A percentile compares a stretch with the other conserved stretches of the same genome.
phyloP scores from a whole-genome alignment of 2,888 invertebrate genomes.

The Ormyrus labotus region DNA sequence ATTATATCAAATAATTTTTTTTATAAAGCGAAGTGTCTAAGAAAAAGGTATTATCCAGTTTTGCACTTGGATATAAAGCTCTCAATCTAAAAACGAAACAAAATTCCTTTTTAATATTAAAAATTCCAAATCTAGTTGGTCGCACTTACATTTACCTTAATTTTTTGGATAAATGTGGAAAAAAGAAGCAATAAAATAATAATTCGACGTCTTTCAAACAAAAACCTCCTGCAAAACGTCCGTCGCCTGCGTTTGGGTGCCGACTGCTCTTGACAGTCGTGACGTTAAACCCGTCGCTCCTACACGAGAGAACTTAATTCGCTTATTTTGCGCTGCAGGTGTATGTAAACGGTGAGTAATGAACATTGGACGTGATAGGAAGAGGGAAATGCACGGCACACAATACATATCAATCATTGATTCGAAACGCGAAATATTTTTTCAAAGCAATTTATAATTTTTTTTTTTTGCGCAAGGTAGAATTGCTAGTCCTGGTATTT shows the following conservation, averaged over 20 bases:
- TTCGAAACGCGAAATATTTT: conserved; percentile 18
- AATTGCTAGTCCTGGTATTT: not conserved
- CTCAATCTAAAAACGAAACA: too few species aligned
- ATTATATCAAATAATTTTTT: conserved; percentile 21
- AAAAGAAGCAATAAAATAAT: too few species aligned
- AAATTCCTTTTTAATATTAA: too few species aligned
- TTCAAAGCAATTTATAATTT: not conserved
- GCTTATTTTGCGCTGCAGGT: conserved; percentile 35
- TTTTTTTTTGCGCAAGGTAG: too few species aligned
- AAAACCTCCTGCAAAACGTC: not conserved
- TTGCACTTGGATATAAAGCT: too few species aligned
- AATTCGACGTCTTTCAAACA: too few species aligned
- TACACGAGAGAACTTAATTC: conserved; percentile 44
- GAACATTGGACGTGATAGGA: conserved; percentile 12
- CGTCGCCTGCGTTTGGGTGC: conserved; percentile 5
- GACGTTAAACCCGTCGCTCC: conserved; percentile 41
- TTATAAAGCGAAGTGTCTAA: too few species aligned
- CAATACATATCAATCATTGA: conserved; percentile 40
- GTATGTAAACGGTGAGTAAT: conserved; percentile 3
- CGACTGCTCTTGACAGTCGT: conserved; percentile 52
- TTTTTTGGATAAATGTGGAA: too few species aligned
- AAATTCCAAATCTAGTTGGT: too few species aligned
- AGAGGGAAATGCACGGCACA: not conserved
- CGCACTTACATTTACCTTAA: too few species aligned
- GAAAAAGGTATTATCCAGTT: too few species aligned